Percentiles rank a stretch among this genome's conserved stretches.
phyloP scores from a whole-genome alignment of 2,113 vertebrate species.

The Lophura nycthemera region DNA sequence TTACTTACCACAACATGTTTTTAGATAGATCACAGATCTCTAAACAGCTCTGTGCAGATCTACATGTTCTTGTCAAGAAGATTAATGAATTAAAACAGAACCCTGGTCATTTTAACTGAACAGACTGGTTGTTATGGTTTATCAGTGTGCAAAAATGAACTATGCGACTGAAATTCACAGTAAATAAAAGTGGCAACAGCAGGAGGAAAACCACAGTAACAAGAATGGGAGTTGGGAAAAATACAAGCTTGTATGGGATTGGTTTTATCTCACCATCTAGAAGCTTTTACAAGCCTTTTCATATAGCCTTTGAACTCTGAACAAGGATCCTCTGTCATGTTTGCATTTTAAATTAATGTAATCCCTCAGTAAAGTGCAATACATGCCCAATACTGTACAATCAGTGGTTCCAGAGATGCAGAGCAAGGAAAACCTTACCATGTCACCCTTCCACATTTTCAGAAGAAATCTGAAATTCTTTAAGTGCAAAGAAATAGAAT shows the following conservation, averaged over 20 bases:
- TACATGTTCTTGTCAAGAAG: neutral
- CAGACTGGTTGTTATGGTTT: neutral
- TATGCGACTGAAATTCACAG: neutral
- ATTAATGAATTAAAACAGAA: constrained; percentile 9
- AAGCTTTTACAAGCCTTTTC: neutral
- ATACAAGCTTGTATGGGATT: neutral
- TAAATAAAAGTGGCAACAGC: neutral
- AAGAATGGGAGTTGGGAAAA: neutral
- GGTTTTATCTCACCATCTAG: constrained; percentile 14
- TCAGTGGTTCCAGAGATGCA: neutral
- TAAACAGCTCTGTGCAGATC: neutral
- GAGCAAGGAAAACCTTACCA: neutral
- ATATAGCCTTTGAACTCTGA: constrained; percentile 4
- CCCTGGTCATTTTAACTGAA: neutral
- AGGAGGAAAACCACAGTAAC: neutral
- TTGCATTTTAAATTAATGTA: neutral
- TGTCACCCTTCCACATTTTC: neutral
- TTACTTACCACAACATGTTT: constrained; percentile 2
- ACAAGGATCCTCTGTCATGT: neutral
- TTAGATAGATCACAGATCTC: neutral
- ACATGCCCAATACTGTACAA: fast-evolving
- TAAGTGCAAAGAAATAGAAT: neutral
- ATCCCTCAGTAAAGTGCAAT: neutral
- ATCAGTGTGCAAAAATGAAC: neutral
- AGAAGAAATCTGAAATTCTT: neutral